These are phyloP conservation scores for Orientallactaga bullata DNA, from an alignment of 2,113 vertebrate species.

Conservation along the genomic window DNA sequence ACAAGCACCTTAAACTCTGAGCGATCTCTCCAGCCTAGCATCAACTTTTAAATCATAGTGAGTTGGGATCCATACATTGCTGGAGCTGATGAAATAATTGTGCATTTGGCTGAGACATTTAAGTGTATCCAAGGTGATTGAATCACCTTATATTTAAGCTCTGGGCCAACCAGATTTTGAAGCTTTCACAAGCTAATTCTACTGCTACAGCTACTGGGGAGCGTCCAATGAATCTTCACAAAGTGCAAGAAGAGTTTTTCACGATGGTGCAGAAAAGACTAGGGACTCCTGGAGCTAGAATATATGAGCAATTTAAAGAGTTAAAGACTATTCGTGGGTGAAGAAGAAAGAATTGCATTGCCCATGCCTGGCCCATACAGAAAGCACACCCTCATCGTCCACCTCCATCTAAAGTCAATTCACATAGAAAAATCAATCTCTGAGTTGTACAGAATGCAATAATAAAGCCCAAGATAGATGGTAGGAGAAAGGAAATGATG, in stretches of 20 bases:
- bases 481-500: slow-evolving; percentile 50
- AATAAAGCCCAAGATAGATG: slow-evolving; percentile 9
- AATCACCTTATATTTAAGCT: neutral
- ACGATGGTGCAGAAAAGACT: slow-evolving; percentile 22
- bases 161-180: neutral
- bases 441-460: neutral
- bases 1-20: no score
- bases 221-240: neutral
- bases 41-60: slow-evolving; percentile 16
- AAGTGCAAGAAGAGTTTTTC: slow-evolving; percentile 31
- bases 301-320: slow-evolving; percentile 29
- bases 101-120: neutral
- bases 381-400: slow-evolving; percentile 27
- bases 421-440: slow-evolving; percentile 67
- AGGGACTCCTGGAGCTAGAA: neutral
- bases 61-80: neutral
- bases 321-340: neutral
- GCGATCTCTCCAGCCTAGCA: neutral
- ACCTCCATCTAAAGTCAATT: slow-evolving; percentile 35
- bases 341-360: neutral
- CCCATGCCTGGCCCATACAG: neutral
- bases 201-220: neutral
- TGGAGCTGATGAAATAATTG: neutral
- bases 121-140: neutral
- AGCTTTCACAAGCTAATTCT: neutral